Percentiles rank a stretch among this genome's conserved stretches.
Conservation (phyloP, 2,113 vertebrate genomes). For the Tiliqua scincoides region DNA sequence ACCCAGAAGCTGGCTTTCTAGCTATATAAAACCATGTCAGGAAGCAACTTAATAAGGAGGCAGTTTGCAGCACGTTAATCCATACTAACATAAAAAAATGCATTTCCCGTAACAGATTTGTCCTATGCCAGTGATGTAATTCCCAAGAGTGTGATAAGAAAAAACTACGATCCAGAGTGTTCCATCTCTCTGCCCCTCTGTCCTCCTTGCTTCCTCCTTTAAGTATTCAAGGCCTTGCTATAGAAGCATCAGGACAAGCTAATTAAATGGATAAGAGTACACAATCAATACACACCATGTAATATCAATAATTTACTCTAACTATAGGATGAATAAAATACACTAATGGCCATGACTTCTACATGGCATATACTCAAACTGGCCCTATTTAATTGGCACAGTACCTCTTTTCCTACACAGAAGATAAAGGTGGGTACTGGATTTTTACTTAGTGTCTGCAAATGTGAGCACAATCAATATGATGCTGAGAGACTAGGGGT, state of each 20-base stretch:
- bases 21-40: background rate
- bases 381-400: background rate
- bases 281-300: slow-evolving; percentile 31
- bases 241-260: slow-evolving; percentile 9
- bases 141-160: background rate
- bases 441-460: background rate
- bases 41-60: background rate
- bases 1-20: background rate
- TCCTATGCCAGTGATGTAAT: slow-evolving; percentile 19
- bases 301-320: slow-evolving; percentile 25
- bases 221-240: background rate
- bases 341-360: background rate
- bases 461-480: background rate
- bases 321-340: slow-evolving; percentile 26
- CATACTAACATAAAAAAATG: slow-evolving; percentile 10
- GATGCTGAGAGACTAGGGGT: too few species aligned
- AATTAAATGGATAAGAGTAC: slow-evolving; percentile 41
- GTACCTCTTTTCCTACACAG: background rate
- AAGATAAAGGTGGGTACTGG: background rate
- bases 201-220: slow-evolving; percentile 28
- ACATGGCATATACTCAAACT: background rate
- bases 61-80: slow-evolving; percentile 14
- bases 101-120: slow-evolving; percentile 19
- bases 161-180: background rate
- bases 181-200: slow-evolving; percentile 2